Base-by-base conservation (phyloP, 2,797 vertebrate genomes). In the Galago senegalensis region DNA sequence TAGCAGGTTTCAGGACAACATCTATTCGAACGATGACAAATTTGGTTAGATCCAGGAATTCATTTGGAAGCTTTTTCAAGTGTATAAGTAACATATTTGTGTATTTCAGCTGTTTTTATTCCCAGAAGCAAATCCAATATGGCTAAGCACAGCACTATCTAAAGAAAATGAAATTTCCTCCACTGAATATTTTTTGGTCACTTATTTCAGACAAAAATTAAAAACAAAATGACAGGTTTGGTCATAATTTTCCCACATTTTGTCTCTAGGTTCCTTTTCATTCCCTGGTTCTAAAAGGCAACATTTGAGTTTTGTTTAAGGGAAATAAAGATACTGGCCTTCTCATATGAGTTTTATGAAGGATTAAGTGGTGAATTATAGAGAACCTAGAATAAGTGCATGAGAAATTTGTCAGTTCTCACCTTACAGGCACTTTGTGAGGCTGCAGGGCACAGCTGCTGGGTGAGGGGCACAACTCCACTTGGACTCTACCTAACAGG, bases 171-270 rank as follows among this genome's bases (percentile, higher is more conserved):
- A 49, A 14, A 25, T 4, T 34, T 81, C 69, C 7, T 63, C n/a
- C n/a, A 81, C 6, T 73, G 82, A 87, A 10, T 11, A 18, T 21
- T 72, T 58, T 23, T 58, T 88, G 5, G 8, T 11, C 31, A 75
- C 46, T 84, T 89, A 95, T 73, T 94, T 92, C 56, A 75, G 31
- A 56, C 14, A 12, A 79, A 94, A 96, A 87, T 91, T 72, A 94
- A 40, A 93, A 91, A 82, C 29, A 16, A 89, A 77, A 70, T 43
- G 29, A 16, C 23, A 95, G 73, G 53, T 53, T 31, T 65, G 40
- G 46, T 16, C 21, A 61, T 46, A 49, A 53, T 89, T 94, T 90
- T 8, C 1, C 23, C 23, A 77, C 23, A 56, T 40, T 76, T 77
- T 63, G 29, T 87, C 16, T 13, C 1, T 7, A 43, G 13, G 63